Base-by-base conservation (phyloP, 1,140 invertebrate species). In the Lanistes nyassanus region DNA sequence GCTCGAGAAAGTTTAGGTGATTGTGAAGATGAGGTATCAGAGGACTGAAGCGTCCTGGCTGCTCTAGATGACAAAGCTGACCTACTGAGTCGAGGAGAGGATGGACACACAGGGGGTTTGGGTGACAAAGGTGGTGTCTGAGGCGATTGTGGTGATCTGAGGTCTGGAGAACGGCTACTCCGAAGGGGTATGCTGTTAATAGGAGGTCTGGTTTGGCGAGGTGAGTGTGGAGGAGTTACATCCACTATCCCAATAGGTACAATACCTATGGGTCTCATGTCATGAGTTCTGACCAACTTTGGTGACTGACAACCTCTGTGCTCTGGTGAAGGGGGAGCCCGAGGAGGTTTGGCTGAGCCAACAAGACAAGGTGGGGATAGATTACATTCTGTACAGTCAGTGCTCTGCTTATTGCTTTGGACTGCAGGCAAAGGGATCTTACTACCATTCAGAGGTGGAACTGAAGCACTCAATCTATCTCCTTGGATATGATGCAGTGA, bases 321-420 rank as follows among this genome's bases (percentile, higher is more conserved):
- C 36, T 31, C 19, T 19, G 62, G 64, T 21, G 70, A 73, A 21
- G 53, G 60, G n/a, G 64, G 53, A 19, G 47, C 26, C 51, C 74
- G 68, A 34, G 34, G 66, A 5, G 23, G 74, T 19, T 16, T 75
- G 51, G 13, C 4, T 19, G 42, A 51, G 51, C 75, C 26, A 29
- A 34, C 51, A 47, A 66, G 31, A 58, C 47, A 74, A 65, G 71
- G 70, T 75, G 77, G 75, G 55, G 62, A 47, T 74, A 69, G 64
- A 78, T 76, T 64, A 55, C 60, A 60, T 73, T 82, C 62, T 68
- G 76, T 76, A 51, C 56, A 26, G 37, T 58, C 56, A 21, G 67
- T 69, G 34, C 51, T 36, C 56, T 76, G 47, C 31, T 53, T 55
- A 36, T 6, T 55, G 47, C 16, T 53, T 71, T 39, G 69, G 47